Conservation (phyloP, 2,797 vertebrate species). For the Cryptoblepharus egeriae region DNA sequence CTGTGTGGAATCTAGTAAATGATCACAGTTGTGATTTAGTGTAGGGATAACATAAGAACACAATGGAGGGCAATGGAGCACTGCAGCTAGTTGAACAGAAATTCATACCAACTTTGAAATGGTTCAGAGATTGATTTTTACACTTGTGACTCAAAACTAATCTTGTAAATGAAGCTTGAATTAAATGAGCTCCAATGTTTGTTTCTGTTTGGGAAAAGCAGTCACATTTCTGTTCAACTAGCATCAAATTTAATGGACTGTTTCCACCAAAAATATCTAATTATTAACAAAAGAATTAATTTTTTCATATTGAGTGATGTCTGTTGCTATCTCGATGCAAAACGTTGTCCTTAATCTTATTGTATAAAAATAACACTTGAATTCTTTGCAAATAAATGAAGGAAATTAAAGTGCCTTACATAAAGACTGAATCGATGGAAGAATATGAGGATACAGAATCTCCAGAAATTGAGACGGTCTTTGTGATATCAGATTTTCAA, state of each 20-base stretch:
- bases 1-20: slow-evolving; percentile 42
- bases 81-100: slow-evolving; percentile 36
- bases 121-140: slow-evolving; percentile 9
- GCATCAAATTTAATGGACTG: slow-evolving; percentile 11
- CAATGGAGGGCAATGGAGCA: slow-evolving; percentile 20
- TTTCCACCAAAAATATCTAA: neutral
- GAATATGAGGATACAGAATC: slow-evolving; percentile 87
- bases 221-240: slow-evolving; percentile 53
- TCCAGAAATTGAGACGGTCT: slow-evolving; percentile 89
- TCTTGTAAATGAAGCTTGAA: slow-evolving; percentile 24
- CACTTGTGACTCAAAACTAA: slow-evolving; percentile 22
- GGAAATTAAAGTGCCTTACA: slow-evolving; percentile 88
- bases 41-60: slow-evolving; percentile 32
- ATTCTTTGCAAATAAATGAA: slow-evolving; percentile 66
- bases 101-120: slow-evolving; percentile 1
- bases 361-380: slow-evolving; percentile 48
- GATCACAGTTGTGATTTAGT: slow-evolving; percentile 7
- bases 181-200: slow-evolving; percentile 20
- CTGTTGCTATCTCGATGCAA: neutral
- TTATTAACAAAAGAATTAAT: neutral
- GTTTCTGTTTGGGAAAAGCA: slow-evolving; percentile 16
- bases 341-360: slow-evolving; percentile 14
- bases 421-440: slow-evolving; percentile 84
- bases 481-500: slow-evolving; percentile 89
- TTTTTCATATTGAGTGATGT: neutral